Base-by-base conservation (phyloP, 2,113 vertebrate genomes). In the Pygoscelis adeliae region DNA sequence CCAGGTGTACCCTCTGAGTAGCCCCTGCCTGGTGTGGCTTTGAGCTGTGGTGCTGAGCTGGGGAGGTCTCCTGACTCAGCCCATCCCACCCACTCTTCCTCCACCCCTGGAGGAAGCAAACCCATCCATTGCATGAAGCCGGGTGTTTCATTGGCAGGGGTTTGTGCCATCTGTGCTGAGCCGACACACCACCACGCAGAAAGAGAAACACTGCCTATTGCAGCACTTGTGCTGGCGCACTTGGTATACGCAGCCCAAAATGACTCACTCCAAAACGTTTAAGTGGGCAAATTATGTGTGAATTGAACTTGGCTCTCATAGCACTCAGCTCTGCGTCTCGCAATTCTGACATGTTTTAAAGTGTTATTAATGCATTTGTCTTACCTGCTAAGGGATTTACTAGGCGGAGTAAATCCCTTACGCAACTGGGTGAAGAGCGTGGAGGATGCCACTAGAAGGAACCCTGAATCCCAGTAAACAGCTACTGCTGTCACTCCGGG, bases 41-140 rank as follows among this genome's bases (percentile, higher is more conserved):
- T 38, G n/a, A 86, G 36, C 49, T 52, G 36, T 4, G 2, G 40
- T 20, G 20, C 71, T 84, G 34, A n/a, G 19, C 25, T 38, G 29
- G 36, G 44, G 10, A 76, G 15, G 9, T 58, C 13, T 76, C 38
- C 62, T 76, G 34, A 23, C 26, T 76, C 83, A 72, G 29, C 32
- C 47, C 15, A 2, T 74, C 32, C 47, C 47, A 50, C 44, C 36
- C 1, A 2, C 36, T 90, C 62, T 70, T 91, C 50, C 63, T 87
- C 55, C 55, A 34, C 27, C 23, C 47, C 23, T 53, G 29, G 62
- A 72, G 46, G 72, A 89, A 63, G 72, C 30, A 86, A 91, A 81
- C 27, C 42, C 52, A 94, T n/a, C 19, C 4, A 0, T 7, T 62
- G 78, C 44, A 47, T 0, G 0, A 72, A 63, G 21, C 4, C 2